These are phyloP conservation scores for Cantharis lateralis DNA, from an alignment of 2,888 invertebrate genomes.

Conservation along the genomic window DNA sequence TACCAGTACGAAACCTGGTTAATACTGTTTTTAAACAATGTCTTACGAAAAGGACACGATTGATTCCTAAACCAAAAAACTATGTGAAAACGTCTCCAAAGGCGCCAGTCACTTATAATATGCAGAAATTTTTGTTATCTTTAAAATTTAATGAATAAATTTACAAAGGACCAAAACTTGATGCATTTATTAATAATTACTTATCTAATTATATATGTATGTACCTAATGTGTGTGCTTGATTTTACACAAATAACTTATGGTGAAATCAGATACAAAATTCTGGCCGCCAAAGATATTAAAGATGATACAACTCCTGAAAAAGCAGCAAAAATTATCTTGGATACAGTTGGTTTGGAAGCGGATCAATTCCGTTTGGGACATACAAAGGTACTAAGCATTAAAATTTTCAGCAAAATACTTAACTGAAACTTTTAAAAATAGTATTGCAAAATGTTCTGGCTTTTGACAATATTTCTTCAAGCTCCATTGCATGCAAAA, in stretches of 20 bases:
- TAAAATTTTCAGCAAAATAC: background rate
- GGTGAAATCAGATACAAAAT: conserved; percentile 93
- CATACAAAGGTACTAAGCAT: conserved; percentile 85
- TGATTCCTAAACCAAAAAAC: background rate
- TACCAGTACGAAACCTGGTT: conserved; percentile 2
- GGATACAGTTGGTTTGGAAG: conserved; percentile 81
- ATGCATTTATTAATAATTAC: background rate
- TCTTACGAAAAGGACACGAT: background rate
- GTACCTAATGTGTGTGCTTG: conserved; percentile 16
- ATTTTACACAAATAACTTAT: conserved; percentile 23
- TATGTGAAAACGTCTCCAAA: background rate
- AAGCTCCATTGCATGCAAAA: background rate
- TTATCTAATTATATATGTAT: background rate
- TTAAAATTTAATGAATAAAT: background rate
- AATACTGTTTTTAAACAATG: background rate
- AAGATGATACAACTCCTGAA: conserved; percentile 72
- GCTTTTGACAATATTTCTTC: background rate
- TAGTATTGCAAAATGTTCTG: background rate
- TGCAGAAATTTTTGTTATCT: background rate
- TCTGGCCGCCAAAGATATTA: conserved; percentile 91
- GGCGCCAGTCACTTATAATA: background rate
- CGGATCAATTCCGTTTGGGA: conserved; percentile 94
- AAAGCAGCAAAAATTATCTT: conserved; percentile 84
- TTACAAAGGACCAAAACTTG: background rate
- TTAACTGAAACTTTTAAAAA: background rate